Conservation (phyloP, 2,113 vertebrate genomes). For the Macquaria ambigua region DNA sequence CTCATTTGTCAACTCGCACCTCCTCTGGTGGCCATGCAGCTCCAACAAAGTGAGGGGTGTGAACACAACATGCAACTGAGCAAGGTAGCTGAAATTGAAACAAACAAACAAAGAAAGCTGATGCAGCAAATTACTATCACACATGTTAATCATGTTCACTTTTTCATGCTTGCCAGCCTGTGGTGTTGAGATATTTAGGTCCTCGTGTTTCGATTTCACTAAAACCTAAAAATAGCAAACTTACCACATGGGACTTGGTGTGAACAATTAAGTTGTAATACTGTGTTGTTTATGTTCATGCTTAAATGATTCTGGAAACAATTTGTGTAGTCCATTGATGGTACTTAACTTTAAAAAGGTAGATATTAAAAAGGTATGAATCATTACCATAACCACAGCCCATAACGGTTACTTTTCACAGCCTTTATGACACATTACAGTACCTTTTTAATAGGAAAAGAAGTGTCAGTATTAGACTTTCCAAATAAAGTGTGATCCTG, state of each 20-base stretch:
- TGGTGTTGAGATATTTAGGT: conserved; percentile 40
- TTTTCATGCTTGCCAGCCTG: conserved; percentile 24
- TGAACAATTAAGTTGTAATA: not conserved
- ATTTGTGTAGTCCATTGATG: not conserved
- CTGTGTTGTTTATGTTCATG: conserved; percentile 1
- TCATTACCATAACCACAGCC: not conserved
- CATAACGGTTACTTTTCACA: not conserved
- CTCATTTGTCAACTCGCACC: conserved; percentile 76
- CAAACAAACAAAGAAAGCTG: conserved; percentile 56
- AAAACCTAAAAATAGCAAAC: conserved; percentile 11
- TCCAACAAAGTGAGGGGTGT: conserved; percentile 48
- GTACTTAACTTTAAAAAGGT: not conserved
- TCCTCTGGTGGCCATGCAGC: conserved; percentile 64
- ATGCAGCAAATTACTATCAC: conserved; percentile 43
- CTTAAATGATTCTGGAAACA: not conserved
- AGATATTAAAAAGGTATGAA: too few relatives aligned
- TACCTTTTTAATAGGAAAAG: not conserved
- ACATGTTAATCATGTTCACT: conserved; percentile 39
- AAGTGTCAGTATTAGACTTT: not conserved
- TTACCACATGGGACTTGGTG: not conserved
- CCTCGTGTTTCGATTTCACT: conserved; percentile 22
- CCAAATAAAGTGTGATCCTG: not conserved
- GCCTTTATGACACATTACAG: not conserved
- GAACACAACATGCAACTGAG: conserved; percentile 46
- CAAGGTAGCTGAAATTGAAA: conserved; percentile 33